Evolutionary conservation across 2,888 invertebrate species (phyloP), one percentile per base, ranked within the genome.

Genomic region (Pegoplata infirma): DNA sequence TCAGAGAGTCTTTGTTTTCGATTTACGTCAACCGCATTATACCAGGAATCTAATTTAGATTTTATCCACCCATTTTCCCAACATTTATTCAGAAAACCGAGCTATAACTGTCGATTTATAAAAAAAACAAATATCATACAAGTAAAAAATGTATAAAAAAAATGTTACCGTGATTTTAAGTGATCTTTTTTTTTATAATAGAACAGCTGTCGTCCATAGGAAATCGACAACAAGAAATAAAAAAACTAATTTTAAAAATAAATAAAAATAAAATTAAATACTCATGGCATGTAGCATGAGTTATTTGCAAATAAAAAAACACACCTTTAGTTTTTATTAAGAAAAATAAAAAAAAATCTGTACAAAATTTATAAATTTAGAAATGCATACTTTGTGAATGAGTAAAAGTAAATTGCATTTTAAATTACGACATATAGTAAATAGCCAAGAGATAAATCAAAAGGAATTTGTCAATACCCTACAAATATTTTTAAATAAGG

Each of bases 371-470:
- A 23, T 75, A 72, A 72, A 63, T 75, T 58, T 67, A 79, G 67
- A 75, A 71, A 28, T 67, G 61, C 69, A 79, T 79, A 72, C 25
- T 75, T 79, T 63, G 16, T 47, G 63, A 66, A 75, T 75, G 75
- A 79, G 79, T 79, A 79, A 75, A 79, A 75, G 49, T 67, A 59
- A 64, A 66, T 32, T 16, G 44, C 19, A 21, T 58, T 63, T 28
- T 28, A 64, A 44, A 36, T 40, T n/a, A 4, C 19, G 63, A 49
- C 49, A 56, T 28, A 12, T 40, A 36, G 8, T 12, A 6, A 14
- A 25, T 40, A 40, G 19, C 23, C 23, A 5, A 32, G 2, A 23
- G 10, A 47, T 8, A 25, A 36, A 21, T 53, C 47, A 51, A 23
- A 7, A 2, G 32, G 12, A 12, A 32, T 10, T 32, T 10, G 8